Evolutionary conservation across 2,113 vertebrate genomes (phyloP).

Genomic region (Brachionichthys hirsutus): DNA sequence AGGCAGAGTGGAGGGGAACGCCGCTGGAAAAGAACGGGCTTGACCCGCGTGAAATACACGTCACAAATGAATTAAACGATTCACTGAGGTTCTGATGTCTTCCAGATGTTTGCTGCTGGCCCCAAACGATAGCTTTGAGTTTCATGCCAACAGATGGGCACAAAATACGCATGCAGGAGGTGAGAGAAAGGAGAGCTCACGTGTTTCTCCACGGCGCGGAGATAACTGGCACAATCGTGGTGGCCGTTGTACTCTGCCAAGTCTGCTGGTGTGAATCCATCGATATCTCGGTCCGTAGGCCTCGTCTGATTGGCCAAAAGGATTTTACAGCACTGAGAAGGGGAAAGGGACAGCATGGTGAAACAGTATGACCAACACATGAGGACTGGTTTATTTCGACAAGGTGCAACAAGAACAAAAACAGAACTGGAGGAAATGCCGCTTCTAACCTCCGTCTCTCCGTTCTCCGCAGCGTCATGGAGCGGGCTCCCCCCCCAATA

Average conservation of each 20-base stretch:
- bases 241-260: slow-evolving; percentile 85
- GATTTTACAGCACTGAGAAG: slow-evolving; percentile 81
- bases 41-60: slow-evolving; percentile 38
- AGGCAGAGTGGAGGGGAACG: slow-evolving; percentile 38
- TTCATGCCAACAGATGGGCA: slow-evolving; percentile 39
- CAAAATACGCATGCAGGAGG: background rate
- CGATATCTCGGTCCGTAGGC: slow-evolving; percentile 74
- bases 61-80: slow-evolving; percentile 49
- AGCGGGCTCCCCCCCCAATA: slow-evolving; percentile 85
- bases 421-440: background rate
- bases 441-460: slow-evolving; percentile 79
- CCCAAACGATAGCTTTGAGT: slow-evolving; percentile 42
- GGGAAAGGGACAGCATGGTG: background rate
- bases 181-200: slow-evolving; percentile 67
- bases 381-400: background rate
- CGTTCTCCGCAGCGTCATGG: slow-evolving; percentile 86
- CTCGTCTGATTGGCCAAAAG: slow-evolving; percentile 75
- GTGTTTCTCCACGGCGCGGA: slow-evolving; percentile 68
- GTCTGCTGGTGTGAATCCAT: slow-evolving; percentile 81
- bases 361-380: no score
- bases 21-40: slow-evolving; percentile 1
- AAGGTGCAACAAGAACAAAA: background rate
- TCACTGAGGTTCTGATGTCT: slow-evolving; percentile 37
- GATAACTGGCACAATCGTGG: slow-evolving; percentile 78
- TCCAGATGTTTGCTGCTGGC: slow-evolving; percentile 60